Conservation (phyloP, 2,113 vertebrate genomes). For the Laticauda laticaudata region DNA sequence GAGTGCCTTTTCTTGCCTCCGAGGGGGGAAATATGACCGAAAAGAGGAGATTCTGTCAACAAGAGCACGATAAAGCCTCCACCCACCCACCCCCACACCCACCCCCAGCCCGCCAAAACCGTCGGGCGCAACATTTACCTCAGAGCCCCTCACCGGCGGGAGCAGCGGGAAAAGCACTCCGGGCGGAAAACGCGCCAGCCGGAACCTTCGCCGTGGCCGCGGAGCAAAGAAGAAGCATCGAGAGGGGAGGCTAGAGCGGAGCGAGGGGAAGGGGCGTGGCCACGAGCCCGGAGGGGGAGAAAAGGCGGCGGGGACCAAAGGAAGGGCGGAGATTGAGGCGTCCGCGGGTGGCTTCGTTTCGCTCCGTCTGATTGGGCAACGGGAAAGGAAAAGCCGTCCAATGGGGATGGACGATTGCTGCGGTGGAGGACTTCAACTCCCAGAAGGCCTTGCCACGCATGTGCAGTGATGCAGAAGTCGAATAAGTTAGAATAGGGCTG, state of each 20-base stretch:
- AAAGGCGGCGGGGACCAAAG: neutral
- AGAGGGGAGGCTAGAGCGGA: neutral
- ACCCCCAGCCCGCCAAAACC: too few species aligned
- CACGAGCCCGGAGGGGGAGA: too few species aligned
- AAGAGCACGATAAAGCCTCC: neutral
- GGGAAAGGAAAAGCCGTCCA: neutral
- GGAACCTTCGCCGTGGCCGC: neutral
- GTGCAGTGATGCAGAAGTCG: too few species aligned
- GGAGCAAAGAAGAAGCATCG: neutral
- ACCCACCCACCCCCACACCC: neutral
- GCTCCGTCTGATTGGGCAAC: neutral
- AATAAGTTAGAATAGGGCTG: too few species aligned
- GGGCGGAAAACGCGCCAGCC: neutral
- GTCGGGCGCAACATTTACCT: neutral
- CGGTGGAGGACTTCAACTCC: too few species aligned
- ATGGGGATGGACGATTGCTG: neutral
- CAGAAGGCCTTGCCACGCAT: too few species aligned
- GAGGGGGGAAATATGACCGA: too few species aligned
- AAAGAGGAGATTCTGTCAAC: neutral
- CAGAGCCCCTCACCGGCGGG: neutral
- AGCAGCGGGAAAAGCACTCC: too few species aligned
- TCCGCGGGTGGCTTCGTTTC: rapidly evolving
- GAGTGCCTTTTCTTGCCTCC: neutral
- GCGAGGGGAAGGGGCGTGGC: neutral
- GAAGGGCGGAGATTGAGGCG: too few species aligned